Evolutionary conservation across 2,113 vertebrate species (phyloP), one percentile per base, ranked within the genome.

Genomic region (Toxotes chatareus): DNA sequence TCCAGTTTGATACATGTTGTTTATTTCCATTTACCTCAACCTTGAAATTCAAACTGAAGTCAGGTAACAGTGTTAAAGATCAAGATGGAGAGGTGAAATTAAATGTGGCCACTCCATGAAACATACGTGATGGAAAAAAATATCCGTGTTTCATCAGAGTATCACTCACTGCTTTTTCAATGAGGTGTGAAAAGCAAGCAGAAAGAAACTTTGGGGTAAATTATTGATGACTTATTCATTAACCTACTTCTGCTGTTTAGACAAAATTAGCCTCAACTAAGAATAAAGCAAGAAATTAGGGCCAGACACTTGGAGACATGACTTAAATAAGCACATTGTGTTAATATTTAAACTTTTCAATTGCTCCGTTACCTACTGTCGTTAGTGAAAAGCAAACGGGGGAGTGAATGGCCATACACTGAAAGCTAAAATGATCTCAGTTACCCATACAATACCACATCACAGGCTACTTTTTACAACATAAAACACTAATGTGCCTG

Each of bases 171-270:
- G 47, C 7, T 49, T 73, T 64, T 23, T 31, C 23, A 36, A 67
- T 72, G 42, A 89, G 60, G 46, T 71, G 44, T 73, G 73, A 60
- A 5, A 4, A 61, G 49, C 13, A 61, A 23, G 4, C 65, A 44
- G 34, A 61, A 46, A n/a, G 57, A 74, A 81, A 88, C 57, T 74
- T 79, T 46, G 77, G 76, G 76, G 70, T 91, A 79, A 85, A 86
- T 89, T 92, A 91, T 92, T 92, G 88, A 86, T 46, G 42, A 88
- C 69, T 87, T 11, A 76, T 51, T 89, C 90, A 87, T 90, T 90
- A 88, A 82, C 90, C 87, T 85, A 88, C 83, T 91, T 89, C 69
- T 79, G 51, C 77, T 90, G 75, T 90, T 88, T 89, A 49, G 76
- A 74, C 76, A 63, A 87, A 88, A 85, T 89, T 84, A 86, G 85